These are phyloP conservation scores for Corythornis vintsioides DNA, from an alignment of 2,113 vertebrate species.

Conservation along the genomic window DNA sequence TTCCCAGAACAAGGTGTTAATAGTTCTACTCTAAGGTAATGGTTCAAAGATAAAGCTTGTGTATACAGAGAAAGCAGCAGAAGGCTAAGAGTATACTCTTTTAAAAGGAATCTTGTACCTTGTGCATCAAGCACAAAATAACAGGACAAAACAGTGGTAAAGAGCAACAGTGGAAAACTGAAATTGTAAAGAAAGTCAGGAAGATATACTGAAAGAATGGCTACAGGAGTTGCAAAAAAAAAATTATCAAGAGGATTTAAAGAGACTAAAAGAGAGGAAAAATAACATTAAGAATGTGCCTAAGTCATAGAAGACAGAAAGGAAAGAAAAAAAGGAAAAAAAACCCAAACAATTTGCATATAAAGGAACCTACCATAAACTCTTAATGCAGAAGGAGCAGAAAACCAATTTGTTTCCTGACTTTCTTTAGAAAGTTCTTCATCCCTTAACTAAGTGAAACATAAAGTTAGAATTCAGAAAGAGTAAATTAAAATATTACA, in stretches of 20 bases:
- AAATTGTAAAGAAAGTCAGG: neutral
- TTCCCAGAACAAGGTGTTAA: neutral
- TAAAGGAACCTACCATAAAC: conserved; percentile 88
- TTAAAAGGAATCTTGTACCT: neutral
- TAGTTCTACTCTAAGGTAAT: neutral
- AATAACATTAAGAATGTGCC: neutral
- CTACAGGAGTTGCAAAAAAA: neutral
- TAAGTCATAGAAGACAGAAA: neutral
- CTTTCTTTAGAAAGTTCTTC: conserved; percentile 98
- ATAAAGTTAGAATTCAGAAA: conserved; percentile 56
- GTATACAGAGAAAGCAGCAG: neutral
- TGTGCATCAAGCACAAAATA: neutral
- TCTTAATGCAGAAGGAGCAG: conserved; percentile 92
- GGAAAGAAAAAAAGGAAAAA: neutral
- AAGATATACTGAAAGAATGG: neutral
- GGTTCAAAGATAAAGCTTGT: neutral
- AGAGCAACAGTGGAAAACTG: neutral
- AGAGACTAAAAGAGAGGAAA: neutral
- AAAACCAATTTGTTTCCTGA: conserved; percentile 99
- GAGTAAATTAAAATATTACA: conserved; percentile 17
- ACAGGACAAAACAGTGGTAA: neutral
- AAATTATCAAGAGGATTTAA: neutral
- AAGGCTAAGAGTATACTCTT: neutral
- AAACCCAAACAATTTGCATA: neutral
- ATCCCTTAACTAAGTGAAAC: conserved; percentile 87